Conservation (phyloP, 2,113 vertebrate species). For the Phycodurus eques region DNA sequence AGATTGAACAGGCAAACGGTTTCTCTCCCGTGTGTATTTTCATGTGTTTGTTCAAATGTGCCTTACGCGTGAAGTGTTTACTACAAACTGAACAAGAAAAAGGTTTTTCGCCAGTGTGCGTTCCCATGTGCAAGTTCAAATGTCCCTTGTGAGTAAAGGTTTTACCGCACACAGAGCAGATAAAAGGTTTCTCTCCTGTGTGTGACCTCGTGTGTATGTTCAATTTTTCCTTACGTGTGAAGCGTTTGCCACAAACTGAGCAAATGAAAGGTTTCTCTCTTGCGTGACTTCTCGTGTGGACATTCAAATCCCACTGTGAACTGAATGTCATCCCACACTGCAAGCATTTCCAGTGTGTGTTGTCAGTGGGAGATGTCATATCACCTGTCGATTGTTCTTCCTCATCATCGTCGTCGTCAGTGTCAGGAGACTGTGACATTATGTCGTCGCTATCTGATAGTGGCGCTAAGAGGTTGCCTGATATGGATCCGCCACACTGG, state of each 20-base stretch:
- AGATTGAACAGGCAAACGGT: no score
- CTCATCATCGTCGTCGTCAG: not conserved
- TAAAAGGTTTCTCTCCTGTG: not conserved
- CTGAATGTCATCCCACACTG: not conserved
- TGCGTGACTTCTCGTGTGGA: not conserved
- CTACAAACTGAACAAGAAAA: no score
- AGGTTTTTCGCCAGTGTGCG: no score
- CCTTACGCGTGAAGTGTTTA: no score
- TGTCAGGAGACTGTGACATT: not conserved
- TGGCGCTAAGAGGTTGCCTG: not conserved
- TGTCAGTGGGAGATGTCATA: not conserved
- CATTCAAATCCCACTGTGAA: not conserved
- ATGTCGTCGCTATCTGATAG: not conserved
- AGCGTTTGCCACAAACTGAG: not conserved
- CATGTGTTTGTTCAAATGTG: no score
- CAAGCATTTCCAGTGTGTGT: not conserved
- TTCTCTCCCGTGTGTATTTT: no score
- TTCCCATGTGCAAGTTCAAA: no score
- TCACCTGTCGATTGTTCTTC: not conserved
- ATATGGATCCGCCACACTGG: not conserved
- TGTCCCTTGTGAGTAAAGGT: no score
- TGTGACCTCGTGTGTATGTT: not conserved
- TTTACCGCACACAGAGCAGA: no score
- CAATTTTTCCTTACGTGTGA: not conserved
- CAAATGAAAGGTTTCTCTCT: not conserved